These are phyloP conservation scores for Sitta europaea DNA, from an alignment of 2,113 vertebrate species.

Conservation along the genomic window DNA sequence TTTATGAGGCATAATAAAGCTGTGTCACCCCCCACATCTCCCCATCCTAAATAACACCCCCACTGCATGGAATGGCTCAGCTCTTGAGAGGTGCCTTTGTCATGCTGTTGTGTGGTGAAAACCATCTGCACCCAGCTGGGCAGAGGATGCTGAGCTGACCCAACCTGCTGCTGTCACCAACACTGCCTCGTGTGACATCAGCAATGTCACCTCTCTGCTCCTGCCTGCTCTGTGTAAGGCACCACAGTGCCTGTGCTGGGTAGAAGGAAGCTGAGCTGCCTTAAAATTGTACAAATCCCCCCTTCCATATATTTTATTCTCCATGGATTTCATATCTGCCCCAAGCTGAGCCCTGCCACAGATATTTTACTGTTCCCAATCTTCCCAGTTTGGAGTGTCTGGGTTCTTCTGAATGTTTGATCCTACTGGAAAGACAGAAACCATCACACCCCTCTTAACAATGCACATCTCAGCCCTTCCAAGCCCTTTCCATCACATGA, in stretches of 20 bases:
- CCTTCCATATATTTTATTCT: neutral
- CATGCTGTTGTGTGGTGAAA: neutral
- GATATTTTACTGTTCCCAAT: fast-evolving
- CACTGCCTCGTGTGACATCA: neutral
- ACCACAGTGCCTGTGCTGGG: fast-evolving
- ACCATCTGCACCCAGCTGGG: neutral
- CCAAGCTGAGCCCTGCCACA: neutral
- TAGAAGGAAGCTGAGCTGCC: neutral
- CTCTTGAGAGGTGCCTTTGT: neutral
- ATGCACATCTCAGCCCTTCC: neutral
- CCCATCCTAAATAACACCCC: neutral
- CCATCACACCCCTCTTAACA: neutral
- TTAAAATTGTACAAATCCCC: neutral
- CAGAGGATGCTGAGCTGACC: neutral
- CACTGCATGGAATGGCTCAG: neutral
- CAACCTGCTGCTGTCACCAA: fast-evolving
- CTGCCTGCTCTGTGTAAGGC: fast-evolving
- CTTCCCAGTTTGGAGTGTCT: neutral
- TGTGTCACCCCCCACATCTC: neutral
- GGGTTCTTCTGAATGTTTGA: neutral
- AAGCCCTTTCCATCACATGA: neutral
- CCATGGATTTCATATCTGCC: neutral
- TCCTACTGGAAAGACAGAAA: neutral
- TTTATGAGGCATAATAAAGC: neutral
- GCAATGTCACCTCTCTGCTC: neutral